Percentiles rank a stretch among this genome's conserved stretches.
Conservation (phyloP, 2,888 invertebrate genomes). For the Papilio protenor region DNA sequence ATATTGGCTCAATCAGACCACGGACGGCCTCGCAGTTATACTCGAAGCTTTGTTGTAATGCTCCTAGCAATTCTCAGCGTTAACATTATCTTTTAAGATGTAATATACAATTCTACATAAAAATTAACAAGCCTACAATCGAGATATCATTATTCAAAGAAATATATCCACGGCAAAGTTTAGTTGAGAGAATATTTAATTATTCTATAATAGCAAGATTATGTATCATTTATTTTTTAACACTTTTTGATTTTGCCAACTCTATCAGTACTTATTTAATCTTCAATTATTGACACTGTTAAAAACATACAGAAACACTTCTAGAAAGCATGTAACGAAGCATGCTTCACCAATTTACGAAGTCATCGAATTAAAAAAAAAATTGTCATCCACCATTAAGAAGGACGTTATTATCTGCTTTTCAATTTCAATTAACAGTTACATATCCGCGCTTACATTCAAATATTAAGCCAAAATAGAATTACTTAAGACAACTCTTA, state of each 20-base stretch:
- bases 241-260: no score
- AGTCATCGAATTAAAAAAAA: no score
- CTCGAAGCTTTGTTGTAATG: slow-evolving; percentile 45
- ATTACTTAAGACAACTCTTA: slow-evolving; percentile 2
- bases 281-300: no score
- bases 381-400: no score
- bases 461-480: background rate
- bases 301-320: no score
- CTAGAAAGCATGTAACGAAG: no score
- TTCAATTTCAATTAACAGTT: background rate
- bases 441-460: background rate
- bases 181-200: no score
- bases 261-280: no score
- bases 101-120: background rate
- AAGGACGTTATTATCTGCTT: background rate
- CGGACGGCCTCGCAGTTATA: slow-evolving; percentile 49
- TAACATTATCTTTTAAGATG: slow-evolving; percentile 5
- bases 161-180: background rate
- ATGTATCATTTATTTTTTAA: no score
- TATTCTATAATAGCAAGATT: no score
- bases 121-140: background rate
- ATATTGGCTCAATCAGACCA: slow-evolving; percentile 78
- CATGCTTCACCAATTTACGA: no score
- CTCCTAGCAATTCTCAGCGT: slow-evolving; percentile 28
- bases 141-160: background rate